Base-by-base conservation (phyloP, 2,113 vertebrate species). In the Hiodon tergisus region DNA sequence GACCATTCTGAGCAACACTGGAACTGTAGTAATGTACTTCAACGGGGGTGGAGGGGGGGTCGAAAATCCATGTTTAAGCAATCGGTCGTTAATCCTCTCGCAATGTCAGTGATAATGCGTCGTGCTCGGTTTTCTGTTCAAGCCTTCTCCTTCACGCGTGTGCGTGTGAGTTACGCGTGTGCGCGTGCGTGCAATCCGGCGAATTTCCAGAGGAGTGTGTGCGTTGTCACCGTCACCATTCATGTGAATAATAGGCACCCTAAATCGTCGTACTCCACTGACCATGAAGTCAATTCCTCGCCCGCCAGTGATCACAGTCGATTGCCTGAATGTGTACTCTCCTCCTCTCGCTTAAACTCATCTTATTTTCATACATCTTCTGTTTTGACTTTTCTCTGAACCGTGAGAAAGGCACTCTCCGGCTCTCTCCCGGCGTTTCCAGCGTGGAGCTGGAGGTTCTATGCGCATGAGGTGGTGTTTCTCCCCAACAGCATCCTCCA, bases 311-410 rank as follows among this genome's bases (percentile, higher is more conserved):
- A 57, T 67, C 71, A 13, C 77, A 71, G 78, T 71, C 10, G 70
- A 5, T n/a, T 2, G 5, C 54, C 63, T 46, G 70, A 62, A 2
- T 74, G 70, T 83, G 76, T 67, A 50, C 70, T 10, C 6, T 63
- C 69, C 14, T 46, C 9, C 67, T 74, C 74, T 61, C 5, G 50
- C 75, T 85, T 50, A 78, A 79, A 76, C 82, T 81, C 75, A 82
- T 84, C 80, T 85, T 59, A 82, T 86, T 83, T 83, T 67, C 78
- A 78, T 6, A 5, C 69, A 74, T 81, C 80, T 59, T 79, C 75
- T 82, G 59, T 69, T 81, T 79, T 81, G 72, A 82, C 78, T 85
- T 76, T 17, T 77, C 79, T 5, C n/a, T 87, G 85, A 87, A 81
- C 83, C 79, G 47, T 80, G 78, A 83, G 78, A 51, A 77, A 85